Percentiles rank a stretch among this genome's conserved stretches.
phyloP scores from a whole-genome alignment of 2,888 invertebrate species.

The Lycocerus yunnanus region DNA sequence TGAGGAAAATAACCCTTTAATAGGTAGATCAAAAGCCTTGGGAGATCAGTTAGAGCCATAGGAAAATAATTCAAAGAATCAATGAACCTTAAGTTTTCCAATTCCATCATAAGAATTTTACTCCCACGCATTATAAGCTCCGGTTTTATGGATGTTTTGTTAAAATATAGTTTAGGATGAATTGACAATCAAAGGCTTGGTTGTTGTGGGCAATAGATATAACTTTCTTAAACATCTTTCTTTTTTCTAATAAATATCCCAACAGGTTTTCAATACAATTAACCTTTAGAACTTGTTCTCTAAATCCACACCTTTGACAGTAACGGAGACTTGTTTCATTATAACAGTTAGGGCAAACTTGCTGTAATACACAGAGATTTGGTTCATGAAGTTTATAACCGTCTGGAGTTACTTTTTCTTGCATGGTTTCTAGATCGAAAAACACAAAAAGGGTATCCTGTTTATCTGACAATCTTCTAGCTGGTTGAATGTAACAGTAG shows the following conservation, averaged over 20 bases:
- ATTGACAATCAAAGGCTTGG: not conserved
- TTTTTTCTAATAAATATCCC: not conserved
- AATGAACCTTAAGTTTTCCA: too few species aligned
- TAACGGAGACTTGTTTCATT: not conserved
- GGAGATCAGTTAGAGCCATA: conserved; percentile 19
- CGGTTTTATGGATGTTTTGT: not conserved
- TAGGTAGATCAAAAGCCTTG: conserved; percentile 27
- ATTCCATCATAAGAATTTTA: too few species aligned
- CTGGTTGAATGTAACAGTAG: not conserved
- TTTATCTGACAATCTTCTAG: not conserved
- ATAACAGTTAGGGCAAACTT: not conserved
- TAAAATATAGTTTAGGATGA: not conserved
- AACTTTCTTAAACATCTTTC: not conserved
- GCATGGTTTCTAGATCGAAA: not conserved
- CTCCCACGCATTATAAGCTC: not conserved
- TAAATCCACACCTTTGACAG: not conserved
- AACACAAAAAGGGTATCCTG: not conserved
- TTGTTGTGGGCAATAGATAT: not conserved
- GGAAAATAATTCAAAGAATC: not conserved
- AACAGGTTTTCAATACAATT: not conserved
- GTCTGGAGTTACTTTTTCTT: not conserved
- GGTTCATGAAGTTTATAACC: not conserved
- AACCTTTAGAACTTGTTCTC: not conserved
- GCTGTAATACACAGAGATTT: not conserved
- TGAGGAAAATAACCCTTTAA: conserved; percentile 32